A percentile compares a stretch with the other conserved stretches of the same genome.
Conservation (phyloP, 2,113 vertebrate species). For the Neoarius graeffei region DNA sequence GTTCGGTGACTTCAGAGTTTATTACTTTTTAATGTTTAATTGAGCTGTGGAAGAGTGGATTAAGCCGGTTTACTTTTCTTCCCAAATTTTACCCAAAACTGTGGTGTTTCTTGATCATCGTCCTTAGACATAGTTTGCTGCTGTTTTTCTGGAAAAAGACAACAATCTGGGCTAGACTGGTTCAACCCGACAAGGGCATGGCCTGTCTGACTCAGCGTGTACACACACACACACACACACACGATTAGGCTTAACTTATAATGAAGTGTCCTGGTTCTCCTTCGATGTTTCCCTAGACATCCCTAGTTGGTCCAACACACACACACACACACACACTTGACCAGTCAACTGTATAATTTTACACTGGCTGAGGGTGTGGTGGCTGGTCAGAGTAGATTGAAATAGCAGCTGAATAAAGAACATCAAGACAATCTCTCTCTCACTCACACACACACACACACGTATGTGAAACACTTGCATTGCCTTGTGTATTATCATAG, state of each 20-base stretch:
- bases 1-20: not conserved
- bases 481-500: not conserved
- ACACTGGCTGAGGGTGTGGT: conserved; percentile 68
- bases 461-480: not conserved
- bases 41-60: not conserved
- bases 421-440: conserved; percentile 24
- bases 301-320: conserved; percentile 30
- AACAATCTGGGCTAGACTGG: conserved; percentile 39
- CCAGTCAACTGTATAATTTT: conserved; percentile 55
- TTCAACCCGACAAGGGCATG: conserved; percentile 32
- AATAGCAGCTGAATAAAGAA: conserved; percentile 69
- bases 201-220: conserved; percentile 57
- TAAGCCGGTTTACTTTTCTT: not conserved
- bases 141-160: conserved; percentile 45
- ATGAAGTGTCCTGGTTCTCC: conserved; percentile 50
- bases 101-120: not conserved
- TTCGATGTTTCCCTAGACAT: conserved; percentile 56
- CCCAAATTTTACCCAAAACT: not conserved
- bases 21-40: not conserved
- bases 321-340: conserved; percentile 35
- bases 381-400: conserved; percentile 64
- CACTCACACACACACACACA: conserved; percentile 11
- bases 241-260: conserved; percentile 10
- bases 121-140: conserved; percentile 1
- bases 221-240: not conserved